These are phyloP conservation scores for Zaprionus davidi DNA, from an alignment of 1,140 invertebrate genomes.

Conservation along the genomic window DNA sequence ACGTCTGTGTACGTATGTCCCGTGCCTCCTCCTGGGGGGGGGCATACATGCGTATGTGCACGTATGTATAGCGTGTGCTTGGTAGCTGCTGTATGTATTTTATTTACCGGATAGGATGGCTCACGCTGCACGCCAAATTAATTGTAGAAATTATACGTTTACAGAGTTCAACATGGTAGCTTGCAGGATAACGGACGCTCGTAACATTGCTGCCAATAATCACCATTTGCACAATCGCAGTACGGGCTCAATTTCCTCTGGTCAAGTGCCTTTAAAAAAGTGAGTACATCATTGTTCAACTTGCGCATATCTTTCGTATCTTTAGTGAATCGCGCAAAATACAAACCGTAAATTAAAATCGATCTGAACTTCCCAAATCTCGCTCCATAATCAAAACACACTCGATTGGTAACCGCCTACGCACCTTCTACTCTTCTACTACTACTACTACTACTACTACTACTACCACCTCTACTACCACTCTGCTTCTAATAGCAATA, in stretches of 20 bases:
- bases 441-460: constrained; percentile 23
- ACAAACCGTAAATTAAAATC: constrained; percentile 17
- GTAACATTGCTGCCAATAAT: constrained; percentile 91
- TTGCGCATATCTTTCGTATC: not conserved
- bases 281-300: constrained; percentile 86
- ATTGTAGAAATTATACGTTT: constrained; percentile 89
- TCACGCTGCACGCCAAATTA: constrained; percentile 85
- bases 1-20: constrained; percentile 12
- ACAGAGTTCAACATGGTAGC: constrained; percentile 99
- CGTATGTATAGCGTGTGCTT: constrained; percentile 68
- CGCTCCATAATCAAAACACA: constrained; percentile 37
- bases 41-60: constrained; percentile 42
- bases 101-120: constrained; percentile 83
- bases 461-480: constrained; percentile 22
- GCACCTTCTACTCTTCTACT: constrained; percentile 42
- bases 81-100: constrained; percentile 70
- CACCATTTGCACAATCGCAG: constrained; percentile 85
- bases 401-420: constrained; percentile 59
- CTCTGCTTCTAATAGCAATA: constrained; percentile 79
- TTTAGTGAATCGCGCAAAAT: not conserved
- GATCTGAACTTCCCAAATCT: constrained; percentile 42
- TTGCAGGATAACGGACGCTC: constrained; percentile 95
- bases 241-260: constrained; percentile 87
- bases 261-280: constrained; percentile 99
- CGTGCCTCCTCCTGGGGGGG: constrained; percentile 6